Conservation (phyloP, 2,113 vertebrate genomes). For the Chionodraco myersi region DNA sequence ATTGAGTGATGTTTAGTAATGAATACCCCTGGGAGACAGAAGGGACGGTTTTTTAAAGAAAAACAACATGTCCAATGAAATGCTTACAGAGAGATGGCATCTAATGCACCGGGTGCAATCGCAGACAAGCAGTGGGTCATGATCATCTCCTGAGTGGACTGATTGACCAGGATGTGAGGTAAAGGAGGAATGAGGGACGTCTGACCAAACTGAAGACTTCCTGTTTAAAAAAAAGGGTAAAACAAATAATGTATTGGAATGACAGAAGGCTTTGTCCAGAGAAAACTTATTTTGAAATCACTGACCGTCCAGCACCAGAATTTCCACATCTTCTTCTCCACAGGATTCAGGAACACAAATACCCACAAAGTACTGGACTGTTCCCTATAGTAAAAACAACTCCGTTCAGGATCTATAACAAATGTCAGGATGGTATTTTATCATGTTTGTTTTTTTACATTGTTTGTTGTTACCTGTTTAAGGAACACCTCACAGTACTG, state of each 20-base stretch:
- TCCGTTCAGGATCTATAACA: background rate
- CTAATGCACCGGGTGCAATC: conserved; percentile 69
- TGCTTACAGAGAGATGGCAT: conserved; percentile 85
- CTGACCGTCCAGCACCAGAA: conserved; percentile 81
- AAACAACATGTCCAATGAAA: background rate
- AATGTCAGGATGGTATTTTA: background rate
- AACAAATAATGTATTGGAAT: background rate
- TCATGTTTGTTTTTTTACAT: background rate
- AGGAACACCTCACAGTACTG: conserved; percentile 87
- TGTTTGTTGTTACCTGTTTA: conserved; percentile 78
- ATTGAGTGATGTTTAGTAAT: too few relatives aligned
- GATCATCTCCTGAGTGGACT: conserved; percentile 77
- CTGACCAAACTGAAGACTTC: conserved; percentile 77
- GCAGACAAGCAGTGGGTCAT: conserved; percentile 74
- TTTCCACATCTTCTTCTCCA: conserved; percentile 82
- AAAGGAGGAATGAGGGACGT: conserved; percentile 82
- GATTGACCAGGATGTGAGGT: conserved; percentile 76
- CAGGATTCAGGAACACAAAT: conserved; percentile 89
- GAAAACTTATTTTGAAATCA: conserved; percentile 8
- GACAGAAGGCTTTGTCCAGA: background rate
- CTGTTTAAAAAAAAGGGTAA: conserved; percentile 71
- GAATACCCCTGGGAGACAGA: too few relatives aligned
- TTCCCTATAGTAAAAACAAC: conserved; percentile 70
- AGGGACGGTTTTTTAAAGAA: too few relatives aligned
- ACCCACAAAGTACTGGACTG: conserved; percentile 83